These are phyloP conservation scores for Pseudachorutes palmiensis DNA, from an alignment of 1,140 invertebrate genomes.

Conservation along the genomic window DNA sequence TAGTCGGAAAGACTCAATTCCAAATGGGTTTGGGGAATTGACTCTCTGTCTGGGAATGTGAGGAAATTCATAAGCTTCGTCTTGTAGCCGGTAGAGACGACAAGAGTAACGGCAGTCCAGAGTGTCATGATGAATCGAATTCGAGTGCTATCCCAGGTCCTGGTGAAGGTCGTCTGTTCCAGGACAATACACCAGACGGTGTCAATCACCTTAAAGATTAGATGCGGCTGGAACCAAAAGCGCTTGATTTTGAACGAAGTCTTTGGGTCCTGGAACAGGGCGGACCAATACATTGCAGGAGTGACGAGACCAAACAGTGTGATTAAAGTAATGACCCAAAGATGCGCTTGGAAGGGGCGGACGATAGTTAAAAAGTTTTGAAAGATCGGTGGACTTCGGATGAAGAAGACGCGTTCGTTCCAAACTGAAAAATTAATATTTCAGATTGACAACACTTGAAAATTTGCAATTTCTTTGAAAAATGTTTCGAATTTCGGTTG, in stretches of 20 bases:
- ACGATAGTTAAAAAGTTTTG: not conserved
- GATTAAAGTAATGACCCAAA: not conserved
- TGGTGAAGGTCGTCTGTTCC: not conserved
- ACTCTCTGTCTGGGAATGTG: not conserved
- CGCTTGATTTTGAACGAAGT: not conserved
- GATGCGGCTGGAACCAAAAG: not conserved
- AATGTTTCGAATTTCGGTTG: too few relatives aligned
- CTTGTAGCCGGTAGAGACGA: not conserved
- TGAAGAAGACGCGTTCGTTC: not conserved
- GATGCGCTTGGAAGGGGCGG: not conserved
- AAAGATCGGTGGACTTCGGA: not conserved
- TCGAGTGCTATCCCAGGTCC: not conserved
- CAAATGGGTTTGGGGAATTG: not conserved
- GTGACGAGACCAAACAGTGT: not conserved
- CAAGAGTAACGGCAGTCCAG: not conserved
- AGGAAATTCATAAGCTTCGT: not conserved
- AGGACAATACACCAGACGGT: not conserved
- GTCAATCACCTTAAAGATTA: not conserved
- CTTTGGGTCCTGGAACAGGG: not conserved
- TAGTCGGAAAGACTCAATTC: constrained; percentile 6
- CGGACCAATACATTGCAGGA: not conserved
- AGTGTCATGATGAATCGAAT: not conserved
- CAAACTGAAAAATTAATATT: not conserved
- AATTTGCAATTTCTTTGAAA: too few relatives aligned
- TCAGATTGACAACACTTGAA: not conserved